Conservation (phyloP, 2,888 invertebrate genomes). For the Leucoma salicis region DNA sequence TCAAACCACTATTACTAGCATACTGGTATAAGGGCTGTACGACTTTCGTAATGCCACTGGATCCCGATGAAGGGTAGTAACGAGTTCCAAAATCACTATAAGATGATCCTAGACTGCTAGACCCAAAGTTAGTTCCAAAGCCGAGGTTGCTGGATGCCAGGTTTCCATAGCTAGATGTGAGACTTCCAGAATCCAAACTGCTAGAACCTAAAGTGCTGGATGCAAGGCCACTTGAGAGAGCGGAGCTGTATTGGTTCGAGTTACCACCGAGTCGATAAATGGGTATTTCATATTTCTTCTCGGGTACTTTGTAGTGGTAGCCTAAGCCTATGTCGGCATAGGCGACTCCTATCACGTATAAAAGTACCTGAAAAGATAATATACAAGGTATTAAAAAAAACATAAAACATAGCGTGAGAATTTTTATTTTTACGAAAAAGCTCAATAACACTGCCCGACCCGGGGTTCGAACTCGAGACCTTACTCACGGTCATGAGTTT, state of each 20-base stretch:
- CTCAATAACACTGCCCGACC: too few relatives aligned
- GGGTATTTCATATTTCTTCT: slow-evolving; percentile 67
- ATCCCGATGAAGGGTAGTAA: slow-evolving; percentile 15
- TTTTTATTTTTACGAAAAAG: too few relatives aligned
- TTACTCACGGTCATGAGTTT: too few relatives aligned
- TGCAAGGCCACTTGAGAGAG: slow-evolving; percentile 19
- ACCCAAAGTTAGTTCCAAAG: background rate
- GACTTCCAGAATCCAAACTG: background rate
- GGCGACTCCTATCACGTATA: slow-evolving; percentile 49
- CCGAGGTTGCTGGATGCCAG: slow-evolving; percentile 13
- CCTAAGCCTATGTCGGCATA: slow-evolving; percentile 61
- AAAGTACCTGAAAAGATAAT: slow-evolving; percentile 55
- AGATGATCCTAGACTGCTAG: background rate
- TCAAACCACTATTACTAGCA: slow-evolving; percentile 6
- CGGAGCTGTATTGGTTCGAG: slow-evolving; percentile 37
- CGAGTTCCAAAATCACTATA: slow-evolving; percentile 7
- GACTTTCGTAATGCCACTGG: slow-evolving; percentile 4
- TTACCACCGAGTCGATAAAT: slow-evolving; percentile 45
- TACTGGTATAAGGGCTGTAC: slow-evolving; percentile 25
- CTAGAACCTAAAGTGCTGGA: slow-evolving; percentile 11
- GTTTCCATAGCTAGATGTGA: background rate
- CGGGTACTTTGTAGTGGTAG: slow-evolving; percentile 66
- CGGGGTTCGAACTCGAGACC: too few relatives aligned
- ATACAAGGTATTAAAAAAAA: background rate
- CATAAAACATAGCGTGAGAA: too few relatives aligned